Base-by-base conservation (phyloP, 2,113 vertebrate species). In the Naja naja region DNA sequence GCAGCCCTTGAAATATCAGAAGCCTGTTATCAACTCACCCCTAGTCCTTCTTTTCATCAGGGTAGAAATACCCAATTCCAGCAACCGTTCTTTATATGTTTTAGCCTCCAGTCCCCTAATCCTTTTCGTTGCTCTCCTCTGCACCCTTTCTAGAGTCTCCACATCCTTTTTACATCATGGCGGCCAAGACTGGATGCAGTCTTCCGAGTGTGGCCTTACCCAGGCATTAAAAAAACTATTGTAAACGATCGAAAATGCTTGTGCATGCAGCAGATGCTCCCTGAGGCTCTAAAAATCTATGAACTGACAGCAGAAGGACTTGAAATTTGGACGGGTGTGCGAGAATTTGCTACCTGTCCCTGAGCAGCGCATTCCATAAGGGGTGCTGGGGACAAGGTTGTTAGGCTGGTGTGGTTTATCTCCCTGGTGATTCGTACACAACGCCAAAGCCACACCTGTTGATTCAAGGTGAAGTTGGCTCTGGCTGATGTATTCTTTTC, bases 391-490 rank as follows among this genome's bases (percentile, higher is more conserved):
- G 69, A 81, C 69, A 81, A 18, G 18, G 14, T 8, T 25, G 55
- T 4, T 6, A 34, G 58, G 14, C 45, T 49, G 7, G 11, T 0
- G 12, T 60, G 25, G 43, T 34, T 64, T 64, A 4, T 92, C 34
- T 43, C 91, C 74, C 11, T 7, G 47, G 58, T 55, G 87, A 88
- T 16, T 91, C 92, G 85, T 0, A 0, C 55, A 39, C 64, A 0
- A 58, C 0, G 27, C 52, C 56, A 18, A 7, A 92, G 47, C 87
- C 4, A 0, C 54, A 81, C 86, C 87, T 0, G 0, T 18, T 0
- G 86, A 53, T 60, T 25, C n/a, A 34, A 49, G 93, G 92, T 85
- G 90, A n/a, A 39, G 54, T 88, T 43, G 86, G 52, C 47, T 10
- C n/a, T 5, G 85, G 11, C 27, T n/a, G 39, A 18, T 25, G 16